Evolutionary conservation across 2,888 invertebrate species (phyloP).

Genomic region (Tenodera sinensis): DNA sequence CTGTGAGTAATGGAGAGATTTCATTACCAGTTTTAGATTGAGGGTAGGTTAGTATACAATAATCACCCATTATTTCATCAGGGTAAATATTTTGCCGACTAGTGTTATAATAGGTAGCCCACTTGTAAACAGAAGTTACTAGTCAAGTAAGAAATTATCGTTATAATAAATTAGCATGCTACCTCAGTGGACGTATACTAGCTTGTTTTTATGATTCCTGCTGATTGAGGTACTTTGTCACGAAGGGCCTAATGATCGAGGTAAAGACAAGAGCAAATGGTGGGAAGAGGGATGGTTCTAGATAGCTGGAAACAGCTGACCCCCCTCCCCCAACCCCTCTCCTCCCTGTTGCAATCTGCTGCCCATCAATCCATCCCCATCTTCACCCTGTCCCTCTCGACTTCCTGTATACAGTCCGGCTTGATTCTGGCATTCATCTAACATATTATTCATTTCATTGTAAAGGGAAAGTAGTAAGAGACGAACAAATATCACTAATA

Average conservation of each 20-base stretch:
- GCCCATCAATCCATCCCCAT: conserved; percentile 1
- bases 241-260: neutral
- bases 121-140: neutral
- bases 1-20: too few species aligned
- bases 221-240: conserved; percentile 2
- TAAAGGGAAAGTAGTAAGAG: too few species aligned
- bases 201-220: neutral
- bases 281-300: conserved; percentile 10
- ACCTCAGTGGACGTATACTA: neutral
- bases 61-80: too few species aligned
- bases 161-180: neutral
- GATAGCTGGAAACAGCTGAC: conserved; percentile 2
- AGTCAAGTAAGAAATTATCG: neutral
- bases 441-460: neutral
- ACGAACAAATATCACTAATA: too few species aligned
- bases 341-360: neutral
- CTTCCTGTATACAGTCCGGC: neutral
- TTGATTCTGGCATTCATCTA: neutral
- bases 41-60: too few species aligned
- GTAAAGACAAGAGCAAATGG: conserved; percentile 19
- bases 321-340: neutral
- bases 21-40: too few species aligned
- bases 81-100: too few species aligned
- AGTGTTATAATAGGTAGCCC: too few species aligned
- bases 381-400: neutral